phyloP scores from a whole-genome alignment of 2,113 vertebrate genomes.

The Pelecanoides urinatrix region DNA sequence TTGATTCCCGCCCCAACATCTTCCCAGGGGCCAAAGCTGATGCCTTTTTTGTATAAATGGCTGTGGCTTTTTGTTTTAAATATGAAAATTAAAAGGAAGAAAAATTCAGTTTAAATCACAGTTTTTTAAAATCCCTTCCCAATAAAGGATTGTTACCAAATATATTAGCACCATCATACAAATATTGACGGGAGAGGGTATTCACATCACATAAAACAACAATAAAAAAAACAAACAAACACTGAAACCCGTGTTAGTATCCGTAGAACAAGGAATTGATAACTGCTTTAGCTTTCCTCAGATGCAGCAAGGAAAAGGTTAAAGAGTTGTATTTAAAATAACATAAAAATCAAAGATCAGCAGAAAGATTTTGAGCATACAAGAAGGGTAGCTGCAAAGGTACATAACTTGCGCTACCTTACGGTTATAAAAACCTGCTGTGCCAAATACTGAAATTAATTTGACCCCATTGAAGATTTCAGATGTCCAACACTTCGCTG shows the following conservation, averaged over 20 bases:
- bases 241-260: slow-evolving; percentile 98
- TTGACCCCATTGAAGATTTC: not conserved
- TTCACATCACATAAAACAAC: slow-evolving; percentile 83
- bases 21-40: slow-evolving; percentile 82
- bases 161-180: slow-evolving; percentile 97
- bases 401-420: not conserved
- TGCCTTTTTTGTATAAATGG: slow-evolving; percentile 77
- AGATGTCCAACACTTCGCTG: not conserved
- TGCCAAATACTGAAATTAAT: slow-evolving; percentile 8
- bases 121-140: slow-evolving; percentile 90
- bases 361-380: slow-evolving; percentile 51
- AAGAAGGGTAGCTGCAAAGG: slow-evolving; percentile 5
- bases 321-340: slow-evolving; percentile 35
- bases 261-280: slow-evolving; percentile 74
- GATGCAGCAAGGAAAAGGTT: slow-evolving; percentile 73
- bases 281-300: slow-evolving; percentile 76
- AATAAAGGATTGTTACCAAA: slow-evolving; percentile 92
- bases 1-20: slow-evolving; percentile 74
- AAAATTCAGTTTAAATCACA: slow-evolving; percentile 86
- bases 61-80: slow-evolving; percentile 91
- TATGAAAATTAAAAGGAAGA: slow-evolving; percentile 88
- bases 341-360: slow-evolving; percentile 26
- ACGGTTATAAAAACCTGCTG: not conserved
- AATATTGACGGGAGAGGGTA: slow-evolving; percentile 85
- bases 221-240: slow-evolving; percentile 83